Evolutionary conservation across 2,888 invertebrate species (phyloP).

Genomic region (Heliconius ethilla): DNA sequence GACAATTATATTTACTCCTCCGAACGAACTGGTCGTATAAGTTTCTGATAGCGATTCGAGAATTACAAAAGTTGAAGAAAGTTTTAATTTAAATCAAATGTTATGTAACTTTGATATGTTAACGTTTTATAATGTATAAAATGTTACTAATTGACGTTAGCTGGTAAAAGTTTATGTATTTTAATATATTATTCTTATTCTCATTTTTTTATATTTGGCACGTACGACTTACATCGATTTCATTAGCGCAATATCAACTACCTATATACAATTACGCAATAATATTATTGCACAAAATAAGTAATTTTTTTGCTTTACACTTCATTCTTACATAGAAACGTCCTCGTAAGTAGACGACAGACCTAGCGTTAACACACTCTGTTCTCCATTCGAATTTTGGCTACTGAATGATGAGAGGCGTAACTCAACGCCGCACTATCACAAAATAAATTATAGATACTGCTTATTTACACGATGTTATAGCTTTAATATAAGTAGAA

Average conservation of each 20-base stretch:
- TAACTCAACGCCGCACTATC: neutral
- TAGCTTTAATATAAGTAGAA: neutral
- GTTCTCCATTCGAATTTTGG: no score
- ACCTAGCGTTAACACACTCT: no score
- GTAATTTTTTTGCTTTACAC: neutral
- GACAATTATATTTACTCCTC: constrained; percentile 43
- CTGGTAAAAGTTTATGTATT: neutral
- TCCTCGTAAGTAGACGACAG: no score
- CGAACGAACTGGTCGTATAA: constrained; percentile 33
- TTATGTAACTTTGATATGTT: constrained; percentile 13
- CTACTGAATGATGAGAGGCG: no score
- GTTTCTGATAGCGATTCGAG: constrained; percentile 15
- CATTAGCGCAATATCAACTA: constrained; percentile 1
- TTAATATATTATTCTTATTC: constrained; percentile 1
- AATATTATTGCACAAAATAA: neutral
- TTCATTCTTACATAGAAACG: neutral
- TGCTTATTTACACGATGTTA: neutral
- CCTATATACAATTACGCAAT: neutral
- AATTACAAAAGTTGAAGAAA: constrained; percentile 23
- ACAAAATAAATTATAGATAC: neutral
- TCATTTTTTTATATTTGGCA: neutral
- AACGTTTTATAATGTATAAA: neutral
- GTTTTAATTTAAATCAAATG: constrained; percentile 1
- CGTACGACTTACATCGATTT: constrained; percentile 5
- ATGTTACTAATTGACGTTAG: constrained; percentile 19